Percentiles rank a stretch among this genome's conserved stretches.
phyloP scores from a whole-genome alignment of 2,797 vertebrate genomes.

The Myotis myotis region DNA sequence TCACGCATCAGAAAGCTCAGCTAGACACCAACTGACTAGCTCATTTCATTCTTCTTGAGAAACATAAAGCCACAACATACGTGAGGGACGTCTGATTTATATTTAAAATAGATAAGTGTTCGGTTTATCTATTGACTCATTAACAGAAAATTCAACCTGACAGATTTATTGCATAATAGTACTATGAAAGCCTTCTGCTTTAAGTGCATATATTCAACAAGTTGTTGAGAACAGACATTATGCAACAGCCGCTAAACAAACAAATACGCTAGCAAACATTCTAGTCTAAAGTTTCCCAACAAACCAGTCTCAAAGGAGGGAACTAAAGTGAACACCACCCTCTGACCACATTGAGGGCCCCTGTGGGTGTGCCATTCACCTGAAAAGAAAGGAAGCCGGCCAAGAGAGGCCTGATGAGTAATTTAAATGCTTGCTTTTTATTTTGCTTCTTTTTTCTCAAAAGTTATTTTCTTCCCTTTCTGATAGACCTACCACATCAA shows the following conservation, averaged over 20 bases:
- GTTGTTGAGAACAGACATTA: constrained; percentile 44
- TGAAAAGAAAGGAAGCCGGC: constrained; percentile 22
- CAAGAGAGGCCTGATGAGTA: constrained; percentile 24
- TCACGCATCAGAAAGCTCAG: not conserved
- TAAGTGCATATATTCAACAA: constrained; percentile 24
- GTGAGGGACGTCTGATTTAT: not conserved
- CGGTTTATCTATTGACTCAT: not conserved
- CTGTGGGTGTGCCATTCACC: not conserved
- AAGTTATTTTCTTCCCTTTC: constrained; percentile 56
- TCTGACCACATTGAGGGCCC: not conserved
- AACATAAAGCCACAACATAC: not conserved
- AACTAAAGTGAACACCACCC: not conserved
- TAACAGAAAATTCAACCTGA: constrained; percentile 42
- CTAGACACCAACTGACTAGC: not conserved
- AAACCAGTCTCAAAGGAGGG: not conserved
- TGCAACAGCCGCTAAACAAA: not conserved
- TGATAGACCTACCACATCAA: not conserved
- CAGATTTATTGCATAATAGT: constrained; percentile 42
- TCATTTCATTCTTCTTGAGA: constrained; percentile 5
- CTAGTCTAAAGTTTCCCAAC: constrained; percentile 49
- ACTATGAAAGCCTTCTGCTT: not conserved
- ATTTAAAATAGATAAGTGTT: constrained; percentile 3
- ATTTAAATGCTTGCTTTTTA: constrained; percentile 52
- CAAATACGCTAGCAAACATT: not conserved
- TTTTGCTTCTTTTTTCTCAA: not conserved